Conservation (phyloP, 2,888 invertebrate species). For the Cephus pulcher region DNA sequence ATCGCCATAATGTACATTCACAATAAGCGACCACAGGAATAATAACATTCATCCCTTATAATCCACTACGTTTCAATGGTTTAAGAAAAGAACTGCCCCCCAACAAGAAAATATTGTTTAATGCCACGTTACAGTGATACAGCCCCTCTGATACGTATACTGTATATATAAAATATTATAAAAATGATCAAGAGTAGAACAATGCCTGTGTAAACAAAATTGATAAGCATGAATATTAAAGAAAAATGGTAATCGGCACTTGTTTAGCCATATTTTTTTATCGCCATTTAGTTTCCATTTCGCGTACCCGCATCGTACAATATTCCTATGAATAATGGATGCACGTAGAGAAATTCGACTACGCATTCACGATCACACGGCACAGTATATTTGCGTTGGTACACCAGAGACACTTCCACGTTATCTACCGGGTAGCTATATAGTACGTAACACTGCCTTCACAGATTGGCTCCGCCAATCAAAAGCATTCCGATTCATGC, state of each 20-base stretch:
- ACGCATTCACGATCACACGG: neutral
- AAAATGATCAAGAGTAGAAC: neutral
- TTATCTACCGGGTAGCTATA: neutral
- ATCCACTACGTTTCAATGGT: neutral
- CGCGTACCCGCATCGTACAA: neutral
- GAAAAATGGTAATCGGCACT: neutral
- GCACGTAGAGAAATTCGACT: neutral
- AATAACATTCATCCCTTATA: neutral
- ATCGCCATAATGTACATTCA: constrained; percentile 1
- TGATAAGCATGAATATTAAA: neutral
- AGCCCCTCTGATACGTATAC: neutral
- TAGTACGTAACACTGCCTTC: constrained; percentile 13
- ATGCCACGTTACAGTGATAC: neutral
- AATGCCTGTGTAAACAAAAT: neutral
- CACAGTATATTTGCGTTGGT: neutral
- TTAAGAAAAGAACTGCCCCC: neutral
- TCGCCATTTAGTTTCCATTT: neutral
- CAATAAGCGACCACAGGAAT: neutral
- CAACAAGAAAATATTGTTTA: neutral
- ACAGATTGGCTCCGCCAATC: constrained; percentile 42
- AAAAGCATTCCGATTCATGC: constrained; percentile 44
- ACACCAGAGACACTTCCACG: constrained; percentile 31
- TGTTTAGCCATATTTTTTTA: neutral
- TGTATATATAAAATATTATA: neutral
- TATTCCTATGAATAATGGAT: constrained; percentile 43